These are phyloP conservation scores for Struthidea cinerea DNA, from an alignment of 2,113 vertebrate species.

Conservation along the genomic window DNA sequence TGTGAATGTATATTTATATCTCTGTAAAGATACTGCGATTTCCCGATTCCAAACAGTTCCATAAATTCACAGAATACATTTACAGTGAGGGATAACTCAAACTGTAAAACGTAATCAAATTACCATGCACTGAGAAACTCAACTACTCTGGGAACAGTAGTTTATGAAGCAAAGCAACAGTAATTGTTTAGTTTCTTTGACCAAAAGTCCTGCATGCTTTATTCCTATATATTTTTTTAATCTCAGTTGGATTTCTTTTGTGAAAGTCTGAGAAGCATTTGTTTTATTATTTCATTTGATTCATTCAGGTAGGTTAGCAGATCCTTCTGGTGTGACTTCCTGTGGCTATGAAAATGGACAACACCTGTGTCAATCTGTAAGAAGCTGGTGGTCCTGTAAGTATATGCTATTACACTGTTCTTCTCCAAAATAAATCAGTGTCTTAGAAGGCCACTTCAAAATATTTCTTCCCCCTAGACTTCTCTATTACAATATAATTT, in stretches of 20 bases:
- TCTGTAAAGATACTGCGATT: neutral
- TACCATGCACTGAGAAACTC: neutral
- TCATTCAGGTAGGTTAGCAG: conserved; percentile 72
- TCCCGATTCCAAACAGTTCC: neutral
- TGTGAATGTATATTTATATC: neutral
- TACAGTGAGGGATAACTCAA: neutral
- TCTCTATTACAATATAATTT: neutral
- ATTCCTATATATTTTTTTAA: neutral
- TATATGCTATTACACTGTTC: neutral
- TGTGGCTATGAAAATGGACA: conserved; percentile 57
- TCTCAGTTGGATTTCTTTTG: neutral
- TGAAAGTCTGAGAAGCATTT: neutral
- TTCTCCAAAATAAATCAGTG: neutral
- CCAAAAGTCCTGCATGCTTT: neutral
- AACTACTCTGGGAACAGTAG: neutral
- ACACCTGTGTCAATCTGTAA: conserved; percentile 50
- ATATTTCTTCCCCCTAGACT: neutral
- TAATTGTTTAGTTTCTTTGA: neutral
- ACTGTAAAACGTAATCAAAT: neutral
- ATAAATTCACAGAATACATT: neutral
- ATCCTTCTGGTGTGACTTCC: conserved; percentile 22
- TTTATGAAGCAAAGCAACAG: neutral
- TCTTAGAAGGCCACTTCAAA: neutral
- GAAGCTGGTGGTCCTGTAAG: conserved; percentile 81
- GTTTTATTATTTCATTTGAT: neutral